These are phyloP conservation scores for Druon quercuslanigerum DNA, from an alignment of 1,140 invertebrate species.

Conservation along the genomic window DNA sequence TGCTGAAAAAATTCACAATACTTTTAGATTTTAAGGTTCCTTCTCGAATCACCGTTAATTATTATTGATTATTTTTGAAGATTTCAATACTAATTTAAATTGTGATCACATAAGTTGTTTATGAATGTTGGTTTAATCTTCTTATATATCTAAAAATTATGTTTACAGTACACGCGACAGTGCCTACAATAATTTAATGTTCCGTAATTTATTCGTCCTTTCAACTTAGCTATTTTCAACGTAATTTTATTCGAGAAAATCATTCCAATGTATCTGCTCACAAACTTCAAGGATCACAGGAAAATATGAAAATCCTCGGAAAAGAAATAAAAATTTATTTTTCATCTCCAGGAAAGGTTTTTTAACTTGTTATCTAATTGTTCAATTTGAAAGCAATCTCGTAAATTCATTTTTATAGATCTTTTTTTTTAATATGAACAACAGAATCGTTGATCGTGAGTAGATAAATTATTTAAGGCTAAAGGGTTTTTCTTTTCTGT, in stretches of 20 bases:
- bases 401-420: too few relatives aligned
- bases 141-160: conserved; percentile 25
- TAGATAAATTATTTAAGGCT: too few relatives aligned
- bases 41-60: neutral
- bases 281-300: conserved; percentile 5
- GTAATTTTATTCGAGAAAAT: conserved; percentile 25
- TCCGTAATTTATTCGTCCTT: conserved; percentile 34
- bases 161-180: conserved; percentile 8
- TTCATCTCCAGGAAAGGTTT: too few relatives aligned
- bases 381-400: too few relatives aligned
- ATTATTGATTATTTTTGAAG: too few relatives aligned
- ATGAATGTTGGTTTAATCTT: conserved; percentile 26
- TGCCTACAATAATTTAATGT: conserved; percentile 38
- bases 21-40: too few relatives aligned
- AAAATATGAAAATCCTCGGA: neutral
- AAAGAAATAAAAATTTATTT: too few relatives aligned
- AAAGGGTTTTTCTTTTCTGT: too few relatives aligned
- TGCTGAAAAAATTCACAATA: neutral
- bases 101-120: conserved; percentile 22
- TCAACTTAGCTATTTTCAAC: conserved; percentile 11
- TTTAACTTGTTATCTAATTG: too few relatives aligned
- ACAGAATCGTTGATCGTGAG: too few relatives aligned
- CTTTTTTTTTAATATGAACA: too few relatives aligned
- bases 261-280: neutral
- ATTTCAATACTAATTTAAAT: neutral